phyloP scores from a whole-genome alignment of 2,888 invertebrate species.

The Salticus scenicus region DNA sequence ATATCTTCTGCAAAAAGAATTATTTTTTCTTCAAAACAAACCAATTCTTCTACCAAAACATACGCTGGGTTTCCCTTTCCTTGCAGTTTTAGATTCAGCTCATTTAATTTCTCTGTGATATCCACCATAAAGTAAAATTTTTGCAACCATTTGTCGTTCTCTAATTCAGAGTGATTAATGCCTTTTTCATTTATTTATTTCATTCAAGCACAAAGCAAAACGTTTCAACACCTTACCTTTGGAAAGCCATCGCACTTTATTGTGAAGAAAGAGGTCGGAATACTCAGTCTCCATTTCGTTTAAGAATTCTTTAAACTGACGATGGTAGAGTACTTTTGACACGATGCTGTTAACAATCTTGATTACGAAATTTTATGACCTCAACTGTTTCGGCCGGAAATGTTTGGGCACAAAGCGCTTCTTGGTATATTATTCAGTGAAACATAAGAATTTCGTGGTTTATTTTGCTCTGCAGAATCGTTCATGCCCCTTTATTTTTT shows the following conservation, averaged over 20 bases:
- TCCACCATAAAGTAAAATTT: constrained; percentile 34
- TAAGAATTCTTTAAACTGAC: constrained; percentile 18
- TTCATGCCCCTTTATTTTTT: neutral
- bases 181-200: constrained; percentile 31
- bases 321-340: constrained; percentile 21
- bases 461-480: no score
- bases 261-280: constrained; percentile 37
- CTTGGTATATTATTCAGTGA: constrained; percentile 38
- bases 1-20: constrained; percentile 7
- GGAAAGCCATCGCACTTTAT: constrained; percentile 44
- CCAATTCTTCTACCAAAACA: no score
- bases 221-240: constrained; percentile 35
- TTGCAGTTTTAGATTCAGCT: constrained; percentile 43
- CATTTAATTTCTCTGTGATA: constrained; percentile 38
- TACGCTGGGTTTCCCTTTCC: constrained; percentile 11
- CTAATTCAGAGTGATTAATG: constrained; percentile 23
- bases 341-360: constrained; percentile 34
- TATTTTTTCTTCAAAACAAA: constrained; percentile 16
- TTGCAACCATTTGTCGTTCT: constrained; percentile 28
- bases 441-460: constrained; percentile 23
- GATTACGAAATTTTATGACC: constrained; percentile 21
- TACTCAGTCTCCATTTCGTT: constrained; percentile 35
- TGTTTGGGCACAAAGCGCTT: constrained; percentile 34
- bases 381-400: neutral
- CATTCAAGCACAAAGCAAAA: constrained; percentile 34